These are phyloP conservation scores for Pristionchus arcanus DNA, from an alignment of 2,888 invertebrate species.

Conservation along the genomic window DNA sequence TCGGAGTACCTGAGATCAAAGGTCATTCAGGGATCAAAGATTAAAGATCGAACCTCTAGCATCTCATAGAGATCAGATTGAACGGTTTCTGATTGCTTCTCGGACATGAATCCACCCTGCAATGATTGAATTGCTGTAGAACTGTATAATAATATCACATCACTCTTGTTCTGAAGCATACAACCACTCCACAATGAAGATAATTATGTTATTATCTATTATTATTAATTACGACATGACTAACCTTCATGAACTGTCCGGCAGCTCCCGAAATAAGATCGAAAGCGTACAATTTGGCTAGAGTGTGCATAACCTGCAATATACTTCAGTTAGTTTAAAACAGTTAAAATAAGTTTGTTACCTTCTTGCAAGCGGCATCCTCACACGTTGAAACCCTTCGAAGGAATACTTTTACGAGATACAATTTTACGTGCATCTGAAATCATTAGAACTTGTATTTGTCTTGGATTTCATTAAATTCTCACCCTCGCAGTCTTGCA, in stretches of 20 bases:
- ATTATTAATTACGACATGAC: too few species aligned
- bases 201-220: too few species aligned
- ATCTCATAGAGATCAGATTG: constrained; percentile 49
- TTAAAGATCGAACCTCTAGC: constrained; percentile 40
- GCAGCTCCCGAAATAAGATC: constrained; percentile 65
- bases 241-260: constrained; percentile 65
- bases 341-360: background rate
- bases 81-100: constrained; percentile 66
- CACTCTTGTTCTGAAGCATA: too few species aligned
- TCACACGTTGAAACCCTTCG: constrained; percentile 82
- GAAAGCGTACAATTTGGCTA: constrained; percentile 66
- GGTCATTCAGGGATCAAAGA: background rate
- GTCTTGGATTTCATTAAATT: background rate
- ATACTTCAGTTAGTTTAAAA: background rate
- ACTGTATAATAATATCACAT: too few species aligned
- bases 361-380: constrained; percentile 16
- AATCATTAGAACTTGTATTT: constrained; percentile 49
- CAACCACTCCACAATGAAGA: too few species aligned
- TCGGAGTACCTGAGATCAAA: constrained; percentile 41
- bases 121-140: too few species aligned
- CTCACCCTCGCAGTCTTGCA: constrained; percentile 88
- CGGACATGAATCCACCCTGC: constrained; percentile 71
- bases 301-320: constrained; percentile 42
- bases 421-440: constrained; percentile 89
- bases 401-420: constrained; percentile 86